A percentile compares a stretch with the other conserved stretches of the same genome.
Evolutionary conservation across 2,113 vertebrate genomes (phyloP).

Genomic region (Xerus inauris): DNA sequence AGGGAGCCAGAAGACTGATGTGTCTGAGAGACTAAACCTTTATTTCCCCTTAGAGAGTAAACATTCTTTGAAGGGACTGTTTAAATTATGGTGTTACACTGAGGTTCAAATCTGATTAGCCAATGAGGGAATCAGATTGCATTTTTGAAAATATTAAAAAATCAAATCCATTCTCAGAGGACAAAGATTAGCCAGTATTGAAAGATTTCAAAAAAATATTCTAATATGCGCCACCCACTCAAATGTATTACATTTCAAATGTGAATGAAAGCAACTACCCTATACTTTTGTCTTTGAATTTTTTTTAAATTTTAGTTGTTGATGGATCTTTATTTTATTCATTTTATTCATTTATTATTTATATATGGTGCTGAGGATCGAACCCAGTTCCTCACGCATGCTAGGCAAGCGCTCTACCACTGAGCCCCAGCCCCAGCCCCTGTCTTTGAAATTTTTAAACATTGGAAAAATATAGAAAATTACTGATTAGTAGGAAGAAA

Average conservation of each 20-base stretch:
- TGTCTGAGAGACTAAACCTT: neutral
- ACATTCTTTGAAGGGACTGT: constrained; percentile 17
- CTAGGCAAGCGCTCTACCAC: too few relatives aligned
- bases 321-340: too few relatives aligned
- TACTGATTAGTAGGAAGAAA: neutral
- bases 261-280: neutral
- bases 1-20: neutral
- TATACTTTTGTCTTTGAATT: neutral
- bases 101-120: constrained; percentile 14
- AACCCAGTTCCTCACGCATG: too few relatives aligned
- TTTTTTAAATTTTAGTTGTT: too few relatives aligned
- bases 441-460: constrained; percentile 24
- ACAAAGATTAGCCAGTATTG: neutral
- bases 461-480: neutral
- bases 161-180: neutral
- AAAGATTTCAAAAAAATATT: neutral
- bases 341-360: too few relatives aligned
- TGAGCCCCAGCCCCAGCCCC: too few relatives aligned
- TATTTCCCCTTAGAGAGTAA: neutral
- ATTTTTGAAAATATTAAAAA: constrained; percentile 42
- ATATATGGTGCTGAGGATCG: too few relatives aligned
- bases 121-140: neutral
- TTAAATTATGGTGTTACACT: neutral
- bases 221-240: neutral
- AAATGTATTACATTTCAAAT: neutral